These are phyloP conservation scores for Acromyrmex heyeri DNA, from an alignment of 1,140 invertebrate species.

Conservation along the genomic window DNA sequence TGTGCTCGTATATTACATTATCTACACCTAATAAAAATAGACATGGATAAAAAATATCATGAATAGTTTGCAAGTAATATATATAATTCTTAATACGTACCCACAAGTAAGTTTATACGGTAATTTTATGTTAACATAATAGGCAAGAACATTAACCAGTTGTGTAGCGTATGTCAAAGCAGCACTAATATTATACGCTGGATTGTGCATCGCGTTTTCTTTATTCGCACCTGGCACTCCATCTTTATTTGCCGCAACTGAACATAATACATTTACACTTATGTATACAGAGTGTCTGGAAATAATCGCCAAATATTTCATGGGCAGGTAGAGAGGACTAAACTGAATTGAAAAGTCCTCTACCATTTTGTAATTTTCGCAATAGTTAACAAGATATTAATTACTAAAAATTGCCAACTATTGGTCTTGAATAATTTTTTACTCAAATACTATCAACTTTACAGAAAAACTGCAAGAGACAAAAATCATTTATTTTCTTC, in stretches of 20 bases:
- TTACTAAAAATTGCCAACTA: too few species aligned
- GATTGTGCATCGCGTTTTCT: constrained; percentile 88
- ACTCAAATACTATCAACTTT: too few species aligned
- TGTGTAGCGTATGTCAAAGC: constrained; percentile 94
- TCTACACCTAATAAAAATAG: not conserved
- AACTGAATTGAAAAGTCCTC: too few species aligned
- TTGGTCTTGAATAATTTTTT: too few species aligned
- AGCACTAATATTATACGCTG: constrained; percentile 91
- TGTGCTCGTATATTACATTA: not conserved
- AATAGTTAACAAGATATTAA: too few species aligned
- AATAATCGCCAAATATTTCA: too few species aligned
- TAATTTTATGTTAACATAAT: constrained; percentile 91
- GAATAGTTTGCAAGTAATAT: not conserved
- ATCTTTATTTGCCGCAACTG: constrained; percentile 90
- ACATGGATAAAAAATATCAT: not conserved
- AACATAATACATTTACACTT: constrained; percentile 62
- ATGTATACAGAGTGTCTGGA: too few species aligned
- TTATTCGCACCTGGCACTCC: constrained; percentile 87
- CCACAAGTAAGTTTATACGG: constrained; percentile 92
- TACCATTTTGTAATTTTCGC: too few species aligned
- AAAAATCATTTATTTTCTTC: too few species aligned
- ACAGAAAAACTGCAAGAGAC: too few species aligned
- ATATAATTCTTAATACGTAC: constrained; percentile 82
- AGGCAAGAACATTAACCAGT: constrained; percentile 92
- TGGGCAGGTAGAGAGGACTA: too few species aligned